Percentiles rank a stretch among this genome's conserved stretches.
phyloP scores from a whole-genome alignment of 2,797 vertebrate species.

The Ptychadena robeensis region DNA sequence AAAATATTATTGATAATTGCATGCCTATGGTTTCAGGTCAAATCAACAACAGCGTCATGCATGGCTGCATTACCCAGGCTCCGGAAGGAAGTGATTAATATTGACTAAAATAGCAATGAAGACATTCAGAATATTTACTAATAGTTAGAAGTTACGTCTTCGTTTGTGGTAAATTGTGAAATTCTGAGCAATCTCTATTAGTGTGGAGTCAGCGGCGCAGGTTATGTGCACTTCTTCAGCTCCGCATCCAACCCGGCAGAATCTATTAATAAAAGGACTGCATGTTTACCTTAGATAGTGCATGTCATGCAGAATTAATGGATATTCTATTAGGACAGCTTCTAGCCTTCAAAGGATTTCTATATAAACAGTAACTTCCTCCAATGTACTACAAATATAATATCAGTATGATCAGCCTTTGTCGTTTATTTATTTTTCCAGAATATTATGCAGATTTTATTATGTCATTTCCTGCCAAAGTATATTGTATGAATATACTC shows the following conservation, averaged over 20 bases:
- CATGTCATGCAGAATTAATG: background rate
- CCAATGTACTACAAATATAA: background rate
- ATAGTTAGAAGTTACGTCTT: slow-evolving; percentile 1
- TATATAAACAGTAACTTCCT: background rate
- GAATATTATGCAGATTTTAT: too few relatives aligned
- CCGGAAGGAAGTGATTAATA: slow-evolving; percentile 19
- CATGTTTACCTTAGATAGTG: background rate
- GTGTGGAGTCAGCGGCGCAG: too few relatives aligned
- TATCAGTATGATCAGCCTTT: background rate
- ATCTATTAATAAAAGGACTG: background rate
- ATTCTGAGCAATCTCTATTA: background rate
- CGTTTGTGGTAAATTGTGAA: background rate
- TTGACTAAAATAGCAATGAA: slow-evolving; percentile 38
- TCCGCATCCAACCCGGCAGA: background rate
- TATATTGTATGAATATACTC: too few relatives aligned
- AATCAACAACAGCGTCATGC: background rate
- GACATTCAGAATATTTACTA: slow-evolving; percentile 28
- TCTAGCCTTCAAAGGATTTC: background rate
- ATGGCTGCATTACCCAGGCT: too few relatives aligned
- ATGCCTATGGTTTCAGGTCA: background rate
- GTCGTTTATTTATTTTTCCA: background rate
- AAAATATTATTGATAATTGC: too few relatives aligned
- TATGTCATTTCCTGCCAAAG: too few relatives aligned
- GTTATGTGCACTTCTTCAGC: background rate
- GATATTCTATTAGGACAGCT: background rate